phyloP scores from a whole-genome alignment of 2,888 invertebrate genomes.

The Drosophila nr. fundita region DNA sequence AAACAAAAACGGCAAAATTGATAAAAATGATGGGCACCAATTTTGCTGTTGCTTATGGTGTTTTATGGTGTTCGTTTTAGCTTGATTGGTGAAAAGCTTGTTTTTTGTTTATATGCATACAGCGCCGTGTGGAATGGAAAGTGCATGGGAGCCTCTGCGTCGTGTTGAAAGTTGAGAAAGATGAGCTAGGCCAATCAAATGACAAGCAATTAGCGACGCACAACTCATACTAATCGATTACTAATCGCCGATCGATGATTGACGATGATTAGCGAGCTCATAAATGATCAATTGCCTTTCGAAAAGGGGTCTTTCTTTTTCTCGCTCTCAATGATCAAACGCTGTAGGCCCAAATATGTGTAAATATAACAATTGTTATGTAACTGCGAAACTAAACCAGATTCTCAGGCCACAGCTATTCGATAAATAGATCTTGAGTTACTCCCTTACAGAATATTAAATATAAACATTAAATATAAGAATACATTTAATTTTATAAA shows the following conservation, averaged over 20 bases:
- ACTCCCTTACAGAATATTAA: too few species aligned
- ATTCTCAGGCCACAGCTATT: neutral
- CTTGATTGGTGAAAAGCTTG: slow-evolving; percentile 54
- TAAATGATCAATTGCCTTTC: slow-evolving; percentile 3
- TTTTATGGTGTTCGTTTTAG: slow-evolving; percentile 25
- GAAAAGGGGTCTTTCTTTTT: slow-evolving; percentile 1
- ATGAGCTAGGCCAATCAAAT: slow-evolving; percentile 38
- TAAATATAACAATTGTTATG: neutral
- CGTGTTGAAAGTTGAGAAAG: slow-evolving; percentile 56
- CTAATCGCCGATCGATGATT: slow-evolving; percentile 14
- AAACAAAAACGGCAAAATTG: slow-evolving; percentile 35
- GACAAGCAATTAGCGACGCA: slow-evolving; percentile 48
- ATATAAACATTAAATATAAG: neutral
- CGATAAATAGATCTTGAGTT: neutral
- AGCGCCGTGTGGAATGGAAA: slow-evolving; percentile 52
- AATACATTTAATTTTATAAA: neutral
- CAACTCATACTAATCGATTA: slow-evolving; percentile 6
- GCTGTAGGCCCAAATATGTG: too few species aligned
- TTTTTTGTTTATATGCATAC: slow-evolving; percentile 47
- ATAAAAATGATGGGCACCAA: slow-evolving; percentile 62
- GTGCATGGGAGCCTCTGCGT: slow-evolving; percentile 33
- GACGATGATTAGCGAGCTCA: slow-evolving; percentile 7
- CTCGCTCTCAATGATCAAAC: neutral
- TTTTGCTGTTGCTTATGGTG: slow-evolving; percentile 4
- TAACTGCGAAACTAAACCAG: neutral